Conservation (phyloP, 2,113 vertebrate genomes). For the Daboia siamensis region DNA sequence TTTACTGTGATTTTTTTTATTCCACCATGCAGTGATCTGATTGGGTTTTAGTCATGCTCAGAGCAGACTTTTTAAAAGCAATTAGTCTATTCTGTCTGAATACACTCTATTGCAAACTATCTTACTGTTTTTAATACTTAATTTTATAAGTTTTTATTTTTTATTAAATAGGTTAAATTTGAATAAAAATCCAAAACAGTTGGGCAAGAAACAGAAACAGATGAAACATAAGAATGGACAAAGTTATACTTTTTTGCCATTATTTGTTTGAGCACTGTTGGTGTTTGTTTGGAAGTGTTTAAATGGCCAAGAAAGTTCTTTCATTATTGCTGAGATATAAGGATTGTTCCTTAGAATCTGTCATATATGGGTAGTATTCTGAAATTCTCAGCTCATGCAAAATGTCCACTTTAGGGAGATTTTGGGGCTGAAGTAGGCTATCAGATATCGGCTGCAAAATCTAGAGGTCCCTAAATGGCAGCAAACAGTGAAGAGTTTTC, state of each 20-base stretch:
- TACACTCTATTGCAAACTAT: neutral
- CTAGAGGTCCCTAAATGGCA: neutral
- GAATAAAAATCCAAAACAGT: neutral
- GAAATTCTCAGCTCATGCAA: neutral
- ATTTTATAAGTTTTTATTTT: neutral
- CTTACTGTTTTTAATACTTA: neutral
- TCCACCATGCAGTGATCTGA: neutral
- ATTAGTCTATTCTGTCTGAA: neutral
- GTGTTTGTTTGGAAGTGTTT: neutral
- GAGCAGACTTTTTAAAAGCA: neutral
- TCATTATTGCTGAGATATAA: neutral
- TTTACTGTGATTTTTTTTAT: neutral
- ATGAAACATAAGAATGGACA: neutral
- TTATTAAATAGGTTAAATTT: neutral
- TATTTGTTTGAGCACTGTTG: neutral
- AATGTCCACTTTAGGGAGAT: neutral
- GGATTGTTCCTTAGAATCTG: neutral
- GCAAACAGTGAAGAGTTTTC: neutral
- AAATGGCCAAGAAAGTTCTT: neutral
- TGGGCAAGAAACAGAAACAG: neutral
- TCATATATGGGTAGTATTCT: neutral
- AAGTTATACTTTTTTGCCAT: neutral
- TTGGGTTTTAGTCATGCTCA: neutral
- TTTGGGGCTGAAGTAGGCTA: neutral
- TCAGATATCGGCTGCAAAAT: neutral